A percentile compares a stretch with the other conserved stretches of the same genome.
phyloP scores from a whole-genome alignment of 2,888 invertebrate species.

The Tanytarsus gracilentus region DNA sequence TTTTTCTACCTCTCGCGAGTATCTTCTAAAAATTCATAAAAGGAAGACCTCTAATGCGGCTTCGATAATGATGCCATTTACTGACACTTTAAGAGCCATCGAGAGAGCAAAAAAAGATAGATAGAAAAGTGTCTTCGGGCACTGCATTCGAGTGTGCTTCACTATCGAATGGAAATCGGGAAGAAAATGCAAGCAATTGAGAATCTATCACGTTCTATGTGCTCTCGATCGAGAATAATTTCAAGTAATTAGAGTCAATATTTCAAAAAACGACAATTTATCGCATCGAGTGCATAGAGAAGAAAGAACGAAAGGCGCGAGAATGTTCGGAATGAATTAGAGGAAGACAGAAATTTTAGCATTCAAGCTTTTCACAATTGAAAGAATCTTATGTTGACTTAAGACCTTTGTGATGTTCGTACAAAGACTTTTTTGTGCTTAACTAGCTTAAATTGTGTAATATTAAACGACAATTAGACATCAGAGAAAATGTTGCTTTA shows the following conservation, averaged over 20 bases:
- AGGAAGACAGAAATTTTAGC: background rate
- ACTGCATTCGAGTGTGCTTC: background rate
- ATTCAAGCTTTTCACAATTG: too few relatives aligned
- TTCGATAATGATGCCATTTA: constrained; percentile 7
- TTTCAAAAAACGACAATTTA: constrained; percentile 21
- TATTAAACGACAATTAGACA: too few relatives aligned
- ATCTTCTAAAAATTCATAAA: background rate
- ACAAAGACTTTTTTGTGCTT: too few relatives aligned
- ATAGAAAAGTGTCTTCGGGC: background rate
- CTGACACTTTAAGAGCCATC: background rate
- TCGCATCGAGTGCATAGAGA: background rate
- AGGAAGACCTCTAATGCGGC: background rate
- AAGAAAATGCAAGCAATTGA: background rate
- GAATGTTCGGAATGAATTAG: background rate
- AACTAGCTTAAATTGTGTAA: too few relatives aligned
- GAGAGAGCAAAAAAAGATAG: background rate
- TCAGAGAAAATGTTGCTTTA: too few relatives aligned
- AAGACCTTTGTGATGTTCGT: too few relatives aligned
- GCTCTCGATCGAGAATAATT: constrained; percentile 17
- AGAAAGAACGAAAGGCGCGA: background rate
- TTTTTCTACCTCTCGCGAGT: background rate
- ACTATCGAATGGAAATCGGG: background rate
- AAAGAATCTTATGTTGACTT: too few relatives aligned
- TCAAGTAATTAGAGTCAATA: constrained; percentile 29
- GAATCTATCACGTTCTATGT: constrained; percentile 21